These are phyloP conservation scores for Mizuhopecten yessoensis DNA, from an alignment of 1,140 invertebrate species.

Conservation along the genomic window DNA sequence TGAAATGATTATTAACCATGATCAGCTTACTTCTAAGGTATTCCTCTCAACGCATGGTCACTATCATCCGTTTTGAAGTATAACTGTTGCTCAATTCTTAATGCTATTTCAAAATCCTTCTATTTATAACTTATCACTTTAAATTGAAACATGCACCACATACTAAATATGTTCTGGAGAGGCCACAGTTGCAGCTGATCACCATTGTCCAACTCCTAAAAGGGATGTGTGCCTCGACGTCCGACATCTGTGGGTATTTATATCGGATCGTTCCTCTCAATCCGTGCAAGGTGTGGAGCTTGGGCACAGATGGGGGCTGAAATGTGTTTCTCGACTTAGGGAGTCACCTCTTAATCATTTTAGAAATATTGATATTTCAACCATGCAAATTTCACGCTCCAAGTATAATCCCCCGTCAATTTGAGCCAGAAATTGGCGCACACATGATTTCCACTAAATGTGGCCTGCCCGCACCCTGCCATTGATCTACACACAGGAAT, in stretches of 20 bases:
- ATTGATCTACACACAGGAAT: background rate
- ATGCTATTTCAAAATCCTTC: background rate
- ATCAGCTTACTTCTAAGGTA: too few species aligned
- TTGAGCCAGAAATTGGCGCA: background rate
- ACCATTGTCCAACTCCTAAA: background rate
- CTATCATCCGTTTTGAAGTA: too few species aligned
- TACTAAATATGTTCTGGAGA: too few species aligned
- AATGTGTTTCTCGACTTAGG: background rate
- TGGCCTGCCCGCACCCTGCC: background rate
- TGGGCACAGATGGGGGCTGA: background rate
- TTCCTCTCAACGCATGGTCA: too few species aligned
- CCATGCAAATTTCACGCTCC: background rate
- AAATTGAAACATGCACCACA: too few species aligned
- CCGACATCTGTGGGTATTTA: background rate
- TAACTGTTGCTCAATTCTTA: background rate
- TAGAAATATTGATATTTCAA: conserved; percentile 28
- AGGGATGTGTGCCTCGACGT: background rate
- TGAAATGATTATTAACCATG: background rate
- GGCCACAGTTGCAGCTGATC: too few species aligned
- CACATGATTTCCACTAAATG: background rate
- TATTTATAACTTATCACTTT: too few species aligned
- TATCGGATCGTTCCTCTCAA: background rate
- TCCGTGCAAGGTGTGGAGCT: background rate
- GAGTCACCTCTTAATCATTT: conserved; percentile 33
- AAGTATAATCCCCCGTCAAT: background rate